Base-by-base conservation (phyloP, 2,113 vertebrate species). In the Ophiodon elongatus region DNA sequence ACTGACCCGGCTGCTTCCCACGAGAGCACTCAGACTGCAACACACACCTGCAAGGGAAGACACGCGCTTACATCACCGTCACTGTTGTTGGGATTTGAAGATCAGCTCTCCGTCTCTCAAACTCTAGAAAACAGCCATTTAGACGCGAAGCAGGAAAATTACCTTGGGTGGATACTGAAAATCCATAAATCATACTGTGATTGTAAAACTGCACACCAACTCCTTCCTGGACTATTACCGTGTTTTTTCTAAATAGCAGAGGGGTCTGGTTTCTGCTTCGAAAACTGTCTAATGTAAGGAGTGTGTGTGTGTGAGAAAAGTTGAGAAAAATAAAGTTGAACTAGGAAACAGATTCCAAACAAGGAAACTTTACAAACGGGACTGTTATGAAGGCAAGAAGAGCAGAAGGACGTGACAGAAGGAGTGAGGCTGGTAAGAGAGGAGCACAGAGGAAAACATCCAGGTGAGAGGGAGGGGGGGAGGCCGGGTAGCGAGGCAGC, bases 11-110 rank as follows among this genome's bases (percentile, higher is more conserved):
- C 81, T 93, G 66, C 8, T 88, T 91, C 60, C 96, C 96, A 57
- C 96, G 92, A 0, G 91, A 69, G 85, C 98, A 99, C 67, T 97
- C 95, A 0, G 96, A 95, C 71, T 89, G 96, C 87, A 96, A 94
- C 80, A 95, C 96, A 90, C 98, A 99, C 90, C 98, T 99, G 89
- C 21, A 45, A 41, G 65, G 27, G 68, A 74, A 70, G 29, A 84
- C 4, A 23, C 21, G 14, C 35, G 25, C 4, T 72, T n/a, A 52
- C 29, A 23, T 23, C 57, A 75, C 15, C 7, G 17, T 33, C 35
- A 43, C 11, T 29, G 4, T 50, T 37, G 25, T 64, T 64, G 21
- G 35, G 21, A 45, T 45, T 45, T 45, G 3, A 21, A 50, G 47
- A 23, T 23, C 47, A 11, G 6, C 70, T 35, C 35, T 79, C n/a